Evolutionary conservation across 1,140 invertebrate genomes (phyloP), one percentile per base, ranked within the genome.

Genomic region (Euwallacea fornicatus): DNA sequence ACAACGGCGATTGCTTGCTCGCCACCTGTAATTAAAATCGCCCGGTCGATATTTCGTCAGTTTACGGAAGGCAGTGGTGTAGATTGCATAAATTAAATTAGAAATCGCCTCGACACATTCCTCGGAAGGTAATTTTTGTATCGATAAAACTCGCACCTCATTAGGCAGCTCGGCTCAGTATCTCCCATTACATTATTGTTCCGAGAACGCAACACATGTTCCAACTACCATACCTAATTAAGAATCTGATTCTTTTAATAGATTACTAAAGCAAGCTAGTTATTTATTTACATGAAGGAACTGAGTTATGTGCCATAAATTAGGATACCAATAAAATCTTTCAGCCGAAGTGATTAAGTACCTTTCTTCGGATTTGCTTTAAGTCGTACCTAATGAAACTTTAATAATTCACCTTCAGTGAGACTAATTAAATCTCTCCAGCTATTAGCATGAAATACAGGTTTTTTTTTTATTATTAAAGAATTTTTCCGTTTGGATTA

Each of bases 1-100:
- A 72, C 41, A 71, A 42, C 66, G 67, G 66, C 16, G 64, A 42
- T 44, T 58, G 7, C 11, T 55, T 65, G 44, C 21, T n/a, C 21
- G 69, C 33, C 47, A 75, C 60, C 73, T 74, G 73, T 8, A 71
- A 71, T 6, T 9, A 65, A 53, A 42, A 65, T 7, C 11, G 7
- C 7, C 0, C 6, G 6, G 21, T 58, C 55, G 15, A 7, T 42
- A 42, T 10, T 43, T 43, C 16, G 15, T 58, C 9, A 59, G 47
- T 63, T 50, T 16, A 21, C 2, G 21, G 62, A n/a, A 58, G 2
- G 7, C 21, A 61, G 59, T 61, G 3, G 43, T 21, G 7, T 33
- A 58, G 10, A 15, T 58, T 33, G 6, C 6, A 16, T 58, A 41
- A 41, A 21, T 58, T 50, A 50, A 50, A 50, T 11, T 10, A 50